Conservation (phyloP, 2,113 vertebrate species). For the Pteropus alecto region DNA sequence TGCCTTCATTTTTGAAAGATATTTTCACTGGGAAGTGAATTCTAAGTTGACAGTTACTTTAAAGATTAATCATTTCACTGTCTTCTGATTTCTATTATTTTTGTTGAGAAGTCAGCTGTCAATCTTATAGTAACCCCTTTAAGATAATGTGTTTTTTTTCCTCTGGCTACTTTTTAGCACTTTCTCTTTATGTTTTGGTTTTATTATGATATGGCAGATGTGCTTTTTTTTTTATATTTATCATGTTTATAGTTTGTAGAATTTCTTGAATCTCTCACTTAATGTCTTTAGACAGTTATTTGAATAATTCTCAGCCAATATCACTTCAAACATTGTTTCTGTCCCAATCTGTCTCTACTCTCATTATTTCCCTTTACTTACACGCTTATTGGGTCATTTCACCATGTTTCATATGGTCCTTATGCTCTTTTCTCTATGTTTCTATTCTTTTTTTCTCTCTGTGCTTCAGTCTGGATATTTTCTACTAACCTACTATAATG, state of each 20-base stretch:
- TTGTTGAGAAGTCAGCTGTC: not conserved
- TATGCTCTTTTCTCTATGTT: not conserved
- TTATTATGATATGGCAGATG: not conserved
- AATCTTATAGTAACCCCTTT: not conserved
- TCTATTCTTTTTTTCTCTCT: not conserved
- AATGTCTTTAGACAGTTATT: not conserved
- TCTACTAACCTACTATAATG: not conserved
- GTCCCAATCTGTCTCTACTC: not conserved
- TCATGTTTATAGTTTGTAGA: not conserved
- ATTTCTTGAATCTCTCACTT: not conserved
- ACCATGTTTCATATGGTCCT: not conserved
- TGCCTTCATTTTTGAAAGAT: not conserved
- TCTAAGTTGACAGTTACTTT: not conserved
- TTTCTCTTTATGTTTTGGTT: not conserved
- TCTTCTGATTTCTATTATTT: not conserved
- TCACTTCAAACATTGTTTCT: not conserved
- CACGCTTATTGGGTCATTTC: not conserved
- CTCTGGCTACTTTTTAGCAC: not conserved
- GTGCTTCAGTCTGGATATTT: not conserved
- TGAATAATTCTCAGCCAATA: not conserved
- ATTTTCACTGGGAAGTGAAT: not conserved
- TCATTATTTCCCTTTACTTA: not conserved
- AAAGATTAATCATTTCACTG: not conserved
- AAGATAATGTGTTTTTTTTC: not conserved
- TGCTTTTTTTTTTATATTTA: not conserved